Evolutionary conservation across 2,113 vertebrate species (phyloP), one percentile per base, ranked within the genome.

Genomic region (Rhinopomastus cyanomelas): DNA sequence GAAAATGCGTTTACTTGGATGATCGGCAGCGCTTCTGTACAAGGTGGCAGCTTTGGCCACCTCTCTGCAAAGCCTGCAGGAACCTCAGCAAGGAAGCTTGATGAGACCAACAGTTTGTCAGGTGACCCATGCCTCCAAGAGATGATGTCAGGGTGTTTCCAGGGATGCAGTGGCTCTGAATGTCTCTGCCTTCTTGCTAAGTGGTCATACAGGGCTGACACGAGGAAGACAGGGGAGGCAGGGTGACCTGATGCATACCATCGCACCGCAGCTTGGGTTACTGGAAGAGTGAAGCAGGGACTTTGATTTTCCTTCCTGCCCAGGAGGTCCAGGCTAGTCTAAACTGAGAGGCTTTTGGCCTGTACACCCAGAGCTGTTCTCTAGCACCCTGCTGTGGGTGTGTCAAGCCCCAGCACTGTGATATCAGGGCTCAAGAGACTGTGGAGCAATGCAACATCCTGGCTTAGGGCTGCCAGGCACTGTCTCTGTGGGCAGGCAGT

Each of bases 341-440:
- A 25, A 53, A 34, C 16, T 18, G 72, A 30, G 51, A 46, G 32
- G 7, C 17, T 82, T 87, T 73, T 64, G 87, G 76, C 25, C 8
- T 27, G 0, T 19, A 3, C 5, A 4, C 3, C 9, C 71, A 13
- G 37, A 82, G 67, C 36, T 5, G 3, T 15, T 71, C 36, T 23
- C 5, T 0, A 46, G 11, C 21, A 52, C 44, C 57, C 0, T 1
- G 1, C 30, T 17, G 68, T 49, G 65, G 51, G 29, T 48, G 67
- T 73, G 25, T 67, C 0, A 3, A 46, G 46, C 30, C 27, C 73
- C 1, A 0, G 6, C 2, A 5, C 18, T 2, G 0, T 7, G 18
- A 12, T 55, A 15, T 29, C 66, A 20, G 0, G 0, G 11, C 2
- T 80, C 16, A 2, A 9, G 60, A 11, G 19, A 5, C 19, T 0